Base-by-base conservation (phyloP, 1,140 invertebrate species). In the Agrypnia vestita region DNA sequence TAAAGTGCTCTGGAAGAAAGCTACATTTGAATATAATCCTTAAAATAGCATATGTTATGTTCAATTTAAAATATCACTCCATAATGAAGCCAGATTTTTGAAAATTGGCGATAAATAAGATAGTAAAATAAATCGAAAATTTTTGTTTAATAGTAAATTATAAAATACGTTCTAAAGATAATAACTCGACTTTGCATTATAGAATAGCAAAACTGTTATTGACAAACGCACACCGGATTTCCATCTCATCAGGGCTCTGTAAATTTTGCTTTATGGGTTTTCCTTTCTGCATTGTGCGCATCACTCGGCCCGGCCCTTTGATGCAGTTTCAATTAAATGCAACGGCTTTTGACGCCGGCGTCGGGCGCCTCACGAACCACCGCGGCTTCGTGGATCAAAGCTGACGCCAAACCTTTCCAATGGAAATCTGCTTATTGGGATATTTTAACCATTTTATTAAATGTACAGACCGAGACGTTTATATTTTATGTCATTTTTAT, bases 241-340 rank as follows among this genome's bases (percentile, higher is more conserved):
- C 13, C 61, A 64, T 64, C 61, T 43, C 61, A 10, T 25, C 61
- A 12, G 13, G 25, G 25, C 9, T 13, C 25, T 35, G 10, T 43
- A 64, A 43, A 43, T 64, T 64, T 43, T 25, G 35, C 61, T 43
- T 43, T 35, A 64, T 64, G 61, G 35, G 61, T 64, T 35, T 64
- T 64, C 61, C 61, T 25, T 43, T 64, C 9, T 64, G 25, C 17
- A 64, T 43, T 64, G 25, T 64, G 25, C 17, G 46, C 46, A 51
- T 19, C 67, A 13, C 44, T 19, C 17, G 46, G n/a, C 17, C 25
- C 9, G 17, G 19, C 46, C 25, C 15, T 47, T 71, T 49, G 67
- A 71, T 71, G 67, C 67, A 51, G 25, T 49, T 71, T 71, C 46
- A 71, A 71, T 71, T 71, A 71, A 47, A 71, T 71, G 67, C 67